phyloP scores from a whole-genome alignment of 2,113 vertebrate genomes.

The Puntigrus tetrazona region DNA sequence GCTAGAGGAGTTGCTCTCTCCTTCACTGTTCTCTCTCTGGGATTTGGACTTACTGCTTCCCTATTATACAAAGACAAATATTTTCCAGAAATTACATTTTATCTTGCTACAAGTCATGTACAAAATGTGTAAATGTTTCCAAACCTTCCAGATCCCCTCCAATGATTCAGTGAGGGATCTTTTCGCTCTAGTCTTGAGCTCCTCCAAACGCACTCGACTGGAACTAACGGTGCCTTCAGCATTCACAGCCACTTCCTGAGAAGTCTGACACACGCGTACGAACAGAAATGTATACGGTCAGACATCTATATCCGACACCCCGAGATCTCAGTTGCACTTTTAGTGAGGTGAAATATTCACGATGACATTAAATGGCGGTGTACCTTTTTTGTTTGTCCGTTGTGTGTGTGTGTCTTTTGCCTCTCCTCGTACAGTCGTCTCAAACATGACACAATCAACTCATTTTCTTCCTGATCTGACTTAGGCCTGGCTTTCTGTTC shows the following conservation, averaged over 20 bases:
- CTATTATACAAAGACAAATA: constrained; percentile 65
- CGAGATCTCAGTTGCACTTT: not conserved
- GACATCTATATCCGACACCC: not conserved
- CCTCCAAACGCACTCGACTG: constrained; percentile 84
- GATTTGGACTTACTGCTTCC: constrained; percentile 81
- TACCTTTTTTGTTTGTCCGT: constrained; percentile 82
- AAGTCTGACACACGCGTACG: constrained; percentile 41
- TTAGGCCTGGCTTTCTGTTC: constrained; percentile 86
- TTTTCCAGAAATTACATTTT: not conserved
- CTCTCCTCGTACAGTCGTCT: constrained; percentile 89
- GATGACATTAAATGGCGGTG: not conserved
- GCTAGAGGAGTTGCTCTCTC: constrained; percentile 73
- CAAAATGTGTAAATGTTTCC: not conserved
- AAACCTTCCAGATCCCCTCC: constrained; percentile 87
- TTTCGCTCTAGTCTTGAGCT: constrained; percentile 90
- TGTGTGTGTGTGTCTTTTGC: constrained; percentile 82
- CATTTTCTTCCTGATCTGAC: constrained; percentile 92
- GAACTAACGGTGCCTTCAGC: constrained; percentile 76
- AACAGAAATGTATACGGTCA: not conserved
- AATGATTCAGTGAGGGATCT: constrained; percentile 91
- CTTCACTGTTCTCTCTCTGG: constrained; percentile 75
- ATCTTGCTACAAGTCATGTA: not conserved
- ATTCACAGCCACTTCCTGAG: constrained; percentile 72
- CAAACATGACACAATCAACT: constrained; percentile 84
- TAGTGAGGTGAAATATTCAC: not conserved